Base-by-base conservation (phyloP, 1,140 invertebrate genomes). In the Pararge aegeria region DNA sequence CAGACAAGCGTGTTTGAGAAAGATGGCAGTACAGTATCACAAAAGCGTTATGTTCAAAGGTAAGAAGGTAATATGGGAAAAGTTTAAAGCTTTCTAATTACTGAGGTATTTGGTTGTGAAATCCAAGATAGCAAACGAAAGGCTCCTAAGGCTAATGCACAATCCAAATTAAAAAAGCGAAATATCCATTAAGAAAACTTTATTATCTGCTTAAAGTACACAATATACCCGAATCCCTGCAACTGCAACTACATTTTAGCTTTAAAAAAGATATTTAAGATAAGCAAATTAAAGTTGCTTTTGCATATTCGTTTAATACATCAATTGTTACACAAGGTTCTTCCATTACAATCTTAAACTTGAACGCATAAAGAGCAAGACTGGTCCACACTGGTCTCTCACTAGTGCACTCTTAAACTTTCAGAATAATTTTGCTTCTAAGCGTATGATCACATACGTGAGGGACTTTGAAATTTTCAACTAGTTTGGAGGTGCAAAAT, bases 1-100 rank as follows among this genome's bases (percentile, higher is more conserved):
- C 5, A 42, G 54, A 38, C 54, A 37, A 48, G 40, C 50, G 37
- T 57, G 42, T 56, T 52, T 55, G 18, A 53, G 51, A 64, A 56
- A 63, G 52, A 64, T 59, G 19, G 27, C 44, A 46, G 3, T 21
- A 1, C 15, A 30, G n/a, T 1, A 48, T 38, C n/a, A 52, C 29
- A 56, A 63, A 61, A 34, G 27, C 30, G 30, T 34, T 34, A 34
- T 34, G 30, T 27, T 27, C 5, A 27, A 5, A 27, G 27, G 27
- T 27, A 34, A 56, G 58, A 48, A 48, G 53, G 52, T 19, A 53
- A 37, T 52, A 61, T 42, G 24, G 54, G 59, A 42, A 51, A 48
- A 48, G 18, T 18, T 42, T 7, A 1, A 15, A 42, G 15, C 9
- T 7, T 4, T 1, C 5, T 34, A 12, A 34, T 12, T 1, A 27